Percentiles rank a stretch among this genome's conserved stretches.
Conservation (phyloP, 2,888 invertebrate genomes). For the Ormyrus nitidulus region DNA sequence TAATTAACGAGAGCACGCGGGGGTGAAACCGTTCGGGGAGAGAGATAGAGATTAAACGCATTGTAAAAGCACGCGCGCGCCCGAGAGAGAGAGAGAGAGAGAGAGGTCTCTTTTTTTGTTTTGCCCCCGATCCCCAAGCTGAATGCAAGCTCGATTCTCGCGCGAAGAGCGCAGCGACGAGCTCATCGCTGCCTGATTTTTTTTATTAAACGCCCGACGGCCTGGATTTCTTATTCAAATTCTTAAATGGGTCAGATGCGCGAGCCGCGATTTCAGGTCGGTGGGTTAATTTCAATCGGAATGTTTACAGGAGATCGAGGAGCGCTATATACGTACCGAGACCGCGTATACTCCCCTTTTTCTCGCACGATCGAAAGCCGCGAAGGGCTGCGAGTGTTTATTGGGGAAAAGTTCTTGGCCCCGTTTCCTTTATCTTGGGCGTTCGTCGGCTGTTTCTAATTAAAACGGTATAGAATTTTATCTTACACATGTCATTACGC, state of each 20-base stretch:
- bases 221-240: conserved; percentile 24
- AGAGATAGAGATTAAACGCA: conserved; percentile 26
- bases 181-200: conserved; percentile 15
- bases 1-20: conserved; percentile 39
- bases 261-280: not conserved
- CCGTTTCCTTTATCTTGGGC: too few relatives aligned
- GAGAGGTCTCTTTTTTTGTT: conserved; percentile 17
- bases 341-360: too few relatives aligned
- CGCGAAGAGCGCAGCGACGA: not conserved
- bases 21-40: not conserved
- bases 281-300: not conserved
- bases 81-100: not conserved
- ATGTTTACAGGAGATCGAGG: not conserved
- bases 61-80: conserved; percentile 17
- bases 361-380: too few relatives aligned
- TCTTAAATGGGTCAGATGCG: conserved; percentile 15
- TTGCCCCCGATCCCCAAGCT: not conserved
- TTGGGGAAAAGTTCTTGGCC: too few relatives aligned
- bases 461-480: too few relatives aligned
- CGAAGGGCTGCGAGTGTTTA: too few relatives aligned
- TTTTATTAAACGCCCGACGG: conserved; percentile 1
- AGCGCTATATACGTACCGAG: too few relatives aligned
- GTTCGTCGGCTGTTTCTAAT: too few relatives aligned
- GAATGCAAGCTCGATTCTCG: not conserved
- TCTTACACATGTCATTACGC: too few relatives aligned